Evolutionary conservation across 2,888 invertebrate genomes (phyloP).

Genomic region (Pollenia griseotomentosa): DNA sequence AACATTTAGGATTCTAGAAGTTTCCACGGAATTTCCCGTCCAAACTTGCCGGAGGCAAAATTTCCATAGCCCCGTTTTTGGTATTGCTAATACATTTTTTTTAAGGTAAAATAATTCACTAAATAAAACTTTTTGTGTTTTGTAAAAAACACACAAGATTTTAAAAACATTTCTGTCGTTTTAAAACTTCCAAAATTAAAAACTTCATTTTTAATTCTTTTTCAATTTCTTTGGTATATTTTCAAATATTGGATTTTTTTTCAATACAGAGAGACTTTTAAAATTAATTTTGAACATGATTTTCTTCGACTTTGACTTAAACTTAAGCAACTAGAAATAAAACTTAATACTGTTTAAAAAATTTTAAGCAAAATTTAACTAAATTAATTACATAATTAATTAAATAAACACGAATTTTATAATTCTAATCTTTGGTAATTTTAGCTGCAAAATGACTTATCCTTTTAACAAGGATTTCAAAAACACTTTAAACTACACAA

Average conservation of each 20-base stretch:
- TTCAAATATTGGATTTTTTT: slow-evolving; percentile 27
- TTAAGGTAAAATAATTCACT: no score
- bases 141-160: no score
- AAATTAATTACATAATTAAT: slow-evolving; percentile 12
- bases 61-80: no score
- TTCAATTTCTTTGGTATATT: slow-evolving; percentile 1
- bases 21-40: no score
- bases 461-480: background rate
- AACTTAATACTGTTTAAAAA: slow-evolving; percentile 52
- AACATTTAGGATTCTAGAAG: no score
- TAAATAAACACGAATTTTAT: background rate
- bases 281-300: slow-evolving; percentile 22
- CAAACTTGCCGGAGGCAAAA: no score
- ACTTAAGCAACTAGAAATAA: slow-evolving; percentile 1
- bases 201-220: background rate
- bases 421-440: slow-evolving; percentile 34
- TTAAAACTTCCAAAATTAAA: no score
- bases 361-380: slow-evolving; percentile 34
- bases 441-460: slow-evolving; percentile 39
- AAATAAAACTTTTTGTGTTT: no score
- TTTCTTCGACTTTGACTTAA: slow-evolving; percentile 12
- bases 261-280: background rate
- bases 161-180: no score
- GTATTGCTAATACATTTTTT: no score
- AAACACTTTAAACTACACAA: no score